Percentiles rank a stretch among this genome's conserved stretches.
These are phyloP conservation scores for Triops cancriformis DNA, from an alignment of 1,140 invertebrate species.

Conservation along the genomic window DNA sequence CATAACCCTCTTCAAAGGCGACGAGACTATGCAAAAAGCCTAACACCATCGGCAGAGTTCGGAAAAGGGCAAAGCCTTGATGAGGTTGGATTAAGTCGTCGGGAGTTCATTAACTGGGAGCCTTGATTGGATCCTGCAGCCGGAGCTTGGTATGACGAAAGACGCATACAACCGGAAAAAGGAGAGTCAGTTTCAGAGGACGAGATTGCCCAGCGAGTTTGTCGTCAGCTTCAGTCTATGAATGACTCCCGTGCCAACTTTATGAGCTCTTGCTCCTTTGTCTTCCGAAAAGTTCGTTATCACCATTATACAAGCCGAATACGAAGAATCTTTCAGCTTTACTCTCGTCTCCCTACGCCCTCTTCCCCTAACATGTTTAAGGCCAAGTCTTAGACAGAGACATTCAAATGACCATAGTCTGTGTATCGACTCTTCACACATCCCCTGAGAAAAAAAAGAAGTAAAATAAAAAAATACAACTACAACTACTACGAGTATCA, in stretches of 20 bases:
- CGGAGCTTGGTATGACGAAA: neutral
- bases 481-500: too few species aligned
- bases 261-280: too few species aligned
- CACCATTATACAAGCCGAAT: too few species aligned
- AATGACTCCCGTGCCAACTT: neutral
- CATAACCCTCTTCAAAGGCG: neutral
- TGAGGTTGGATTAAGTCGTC: conserved; percentile 1
- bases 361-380: too few species aligned
- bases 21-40: neutral
- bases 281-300: too few species aligned
- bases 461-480: too few species aligned
- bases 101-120: conserved; percentile 9
- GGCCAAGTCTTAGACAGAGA: too few species aligned
- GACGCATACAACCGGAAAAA: neutral
- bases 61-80: neutral
- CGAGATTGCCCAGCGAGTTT: neutral
- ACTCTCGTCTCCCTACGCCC: too few species aligned
- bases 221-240: neutral
- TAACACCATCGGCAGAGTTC: neutral
- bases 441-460: too few species aligned
- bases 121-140: neutral
- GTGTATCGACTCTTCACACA: too few species aligned
- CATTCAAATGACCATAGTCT: too few species aligned
- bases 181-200: neutral
- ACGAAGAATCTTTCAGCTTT: too few species aligned